Percentiles rank a stretch among this genome's conserved stretches.
phyloP scores from a whole-genome alignment of 2,888 invertebrate genomes.

The Phalangium opilio region DNA sequence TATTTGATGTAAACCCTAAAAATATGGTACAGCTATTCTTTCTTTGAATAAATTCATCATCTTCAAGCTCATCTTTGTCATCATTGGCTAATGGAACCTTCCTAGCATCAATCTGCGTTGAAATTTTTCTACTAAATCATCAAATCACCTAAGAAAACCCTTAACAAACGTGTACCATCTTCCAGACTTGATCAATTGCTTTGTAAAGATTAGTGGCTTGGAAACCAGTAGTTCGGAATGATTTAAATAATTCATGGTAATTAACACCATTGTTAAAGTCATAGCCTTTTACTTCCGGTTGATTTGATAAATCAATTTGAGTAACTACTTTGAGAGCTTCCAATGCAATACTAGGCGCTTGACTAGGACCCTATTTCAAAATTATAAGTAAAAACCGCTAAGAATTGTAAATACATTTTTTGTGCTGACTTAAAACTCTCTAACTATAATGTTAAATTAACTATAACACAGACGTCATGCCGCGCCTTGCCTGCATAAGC shows the following conservation, averaged over 20 bases:
- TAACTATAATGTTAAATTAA: no score
- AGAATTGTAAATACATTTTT: no score
- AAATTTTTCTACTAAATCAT: not conserved
- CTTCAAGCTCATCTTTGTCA: conserved; percentile 47
- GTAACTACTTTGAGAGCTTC: no score
- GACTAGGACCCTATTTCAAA: no score
- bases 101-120: conserved; percentile 48
- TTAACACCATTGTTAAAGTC: conserved; percentile 83
- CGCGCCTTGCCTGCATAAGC: no score
- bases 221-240: conserved; percentile 74
- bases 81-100: conserved; percentile 50
- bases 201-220: conserved; percentile 90
- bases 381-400: no score
- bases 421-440: no score
- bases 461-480: no score
- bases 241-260: conserved; percentile 63
- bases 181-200: conserved; percentile 77
- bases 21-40: conserved; percentile 71
- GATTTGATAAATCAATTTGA: no score
- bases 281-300: conserved; percentile 47
- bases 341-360: no score
- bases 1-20: conserved; percentile 90
- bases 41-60: conserved; percentile 55
- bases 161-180: conserved; percentile 48
- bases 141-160: no score